Percentiles rank a stretch among this genome's conserved stretches.
Evolutionary conservation across 2,797 vertebrate species (phyloP).

Genomic region (Sciaenops ocellatus): DNA sequence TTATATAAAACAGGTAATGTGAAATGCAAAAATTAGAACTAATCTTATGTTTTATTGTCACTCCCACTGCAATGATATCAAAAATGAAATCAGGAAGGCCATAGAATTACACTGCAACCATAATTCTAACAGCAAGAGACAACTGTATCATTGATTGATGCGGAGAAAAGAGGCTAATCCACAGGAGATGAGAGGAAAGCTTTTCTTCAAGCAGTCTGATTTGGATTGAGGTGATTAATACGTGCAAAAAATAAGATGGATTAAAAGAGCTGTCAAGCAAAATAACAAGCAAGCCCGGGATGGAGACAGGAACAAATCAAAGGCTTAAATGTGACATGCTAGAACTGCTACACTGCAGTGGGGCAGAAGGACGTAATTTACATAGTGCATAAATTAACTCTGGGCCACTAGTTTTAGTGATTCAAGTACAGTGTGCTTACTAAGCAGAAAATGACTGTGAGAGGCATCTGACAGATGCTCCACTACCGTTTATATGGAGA

Average conservation of each 20-base stretch:
- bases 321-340: conserved; percentile 58
- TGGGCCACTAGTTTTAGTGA: conserved; percentile 56
- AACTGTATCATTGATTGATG: conserved; percentile 45
- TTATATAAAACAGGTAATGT: neutral
- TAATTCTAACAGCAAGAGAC: conserved; percentile 35
- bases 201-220: conserved; percentile 51
- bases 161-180: conserved; percentile 52
- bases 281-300: conserved; percentile 38
- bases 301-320: conserved; percentile 53
- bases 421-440: conserved; percentile 56
- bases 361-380: conserved; percentile 31
- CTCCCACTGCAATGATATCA: neutral
- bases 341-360: conserved; percentile 34
- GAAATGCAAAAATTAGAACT: neutral
- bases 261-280: conserved; percentile 60
- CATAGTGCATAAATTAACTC: conserved; percentile 72
- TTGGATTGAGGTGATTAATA: conserved; percentile 65
- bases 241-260: conserved; percentile 56
- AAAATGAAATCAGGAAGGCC: conserved; percentile 18
- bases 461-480: conserved; percentile 13
- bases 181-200: conserved; percentile 48
- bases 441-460: conserved; percentile 33
- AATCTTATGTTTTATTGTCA: neutral
- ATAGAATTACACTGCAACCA: neutral
- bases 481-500: conserved; percentile 20